A percentile compares a stretch with the other conserved stretches of the same genome.
phyloP scores from a whole-genome alignment of 2,888 invertebrate species.

The Drosophila aldrichi region DNA sequence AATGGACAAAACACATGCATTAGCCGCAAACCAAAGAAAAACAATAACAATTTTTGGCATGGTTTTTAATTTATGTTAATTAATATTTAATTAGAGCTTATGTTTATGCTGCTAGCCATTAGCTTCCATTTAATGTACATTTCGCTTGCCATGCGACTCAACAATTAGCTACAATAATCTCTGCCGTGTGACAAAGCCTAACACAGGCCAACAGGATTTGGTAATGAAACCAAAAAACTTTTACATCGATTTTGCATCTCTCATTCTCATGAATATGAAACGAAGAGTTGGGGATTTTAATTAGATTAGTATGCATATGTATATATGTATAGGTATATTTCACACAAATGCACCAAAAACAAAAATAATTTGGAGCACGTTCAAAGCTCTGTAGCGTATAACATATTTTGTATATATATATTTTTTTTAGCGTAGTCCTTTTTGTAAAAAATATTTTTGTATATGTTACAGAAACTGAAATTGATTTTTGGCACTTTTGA shows the following conservation, averaged over 20 bases:
- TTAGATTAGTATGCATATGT: not conserved
- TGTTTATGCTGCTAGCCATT: constrained; percentile 25
- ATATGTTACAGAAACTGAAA: not conserved
- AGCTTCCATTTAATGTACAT: not conserved
- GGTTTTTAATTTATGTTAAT: constrained; percentile 75
- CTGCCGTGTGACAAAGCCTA: constrained; percentile 47
- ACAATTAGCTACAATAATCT: constrained; percentile 59
- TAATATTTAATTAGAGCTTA: constrained; percentile 71
- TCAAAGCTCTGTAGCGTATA: not conserved
- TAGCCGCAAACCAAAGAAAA: constrained; percentile 27
- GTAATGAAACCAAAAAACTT: not conserved
- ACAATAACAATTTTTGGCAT: constrained; percentile 27
- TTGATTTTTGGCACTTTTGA: not conserved
- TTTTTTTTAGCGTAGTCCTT: too few relatives aligned
- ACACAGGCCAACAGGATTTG: constrained; percentile 14
- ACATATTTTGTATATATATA: too few relatives aligned
- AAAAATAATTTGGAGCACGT: not conserved
- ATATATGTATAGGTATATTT: too few relatives aligned
- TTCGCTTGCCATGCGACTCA: constrained; percentile 4
- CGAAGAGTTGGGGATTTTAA: not conserved
- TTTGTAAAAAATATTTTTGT: too few relatives aligned
- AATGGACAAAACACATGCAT: constrained; percentile 15
- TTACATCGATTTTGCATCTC: not conserved
- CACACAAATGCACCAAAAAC: not conserved
- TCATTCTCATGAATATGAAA: not conserved